phyloP scores from a whole-genome alignment of 2,797 vertebrate genomes.

The Chiroxiphia lanceolata region DNA sequence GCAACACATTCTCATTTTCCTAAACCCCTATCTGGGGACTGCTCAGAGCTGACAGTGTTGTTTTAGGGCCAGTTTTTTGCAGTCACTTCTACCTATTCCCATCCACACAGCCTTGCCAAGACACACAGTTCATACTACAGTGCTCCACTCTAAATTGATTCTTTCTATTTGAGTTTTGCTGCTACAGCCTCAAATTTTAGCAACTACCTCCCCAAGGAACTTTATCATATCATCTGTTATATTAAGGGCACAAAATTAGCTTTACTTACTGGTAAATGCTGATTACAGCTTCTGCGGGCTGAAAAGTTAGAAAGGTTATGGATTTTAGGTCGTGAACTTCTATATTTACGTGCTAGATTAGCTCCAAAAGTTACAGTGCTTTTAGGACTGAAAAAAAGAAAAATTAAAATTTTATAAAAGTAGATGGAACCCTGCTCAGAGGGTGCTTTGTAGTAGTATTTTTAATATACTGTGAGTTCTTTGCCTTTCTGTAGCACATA shows the following conservation, averaged over 20 bases:
- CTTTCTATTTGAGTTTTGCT: conserved; percentile 5
- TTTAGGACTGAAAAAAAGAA: not conserved
- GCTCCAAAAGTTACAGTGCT: not conserved
- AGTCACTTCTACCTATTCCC: not conserved
- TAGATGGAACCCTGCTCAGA: not conserved
- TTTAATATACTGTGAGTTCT: not conserved
- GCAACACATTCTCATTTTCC: conserved; percentile 49
- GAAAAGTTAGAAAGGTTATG: not conserved
- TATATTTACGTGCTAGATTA: not conserved
- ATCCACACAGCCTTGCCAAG: conserved; percentile 6
- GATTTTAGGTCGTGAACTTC: not conserved
- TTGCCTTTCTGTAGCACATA: not conserved
- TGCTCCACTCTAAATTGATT: not conserved
- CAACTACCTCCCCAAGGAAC: not conserved
- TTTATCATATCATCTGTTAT: conserved; percentile 8
- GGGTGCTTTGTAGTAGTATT: not conserved
- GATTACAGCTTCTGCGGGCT: not conserved
- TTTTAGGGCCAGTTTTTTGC: conserved; percentile 37
- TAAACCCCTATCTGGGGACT: conserved; percentile 41
- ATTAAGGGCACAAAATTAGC: not conserved
- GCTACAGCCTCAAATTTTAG: not conserved
- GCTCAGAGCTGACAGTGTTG: conserved; percentile 12
- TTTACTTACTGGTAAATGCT: conserved; percentile 14
- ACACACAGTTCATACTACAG: not conserved
- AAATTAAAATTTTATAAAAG: not conserved